These are phyloP conservation scores for Cariama cristata DNA, from an alignment of 2,113 vertebrate species.

Conservation along the genomic window DNA sequence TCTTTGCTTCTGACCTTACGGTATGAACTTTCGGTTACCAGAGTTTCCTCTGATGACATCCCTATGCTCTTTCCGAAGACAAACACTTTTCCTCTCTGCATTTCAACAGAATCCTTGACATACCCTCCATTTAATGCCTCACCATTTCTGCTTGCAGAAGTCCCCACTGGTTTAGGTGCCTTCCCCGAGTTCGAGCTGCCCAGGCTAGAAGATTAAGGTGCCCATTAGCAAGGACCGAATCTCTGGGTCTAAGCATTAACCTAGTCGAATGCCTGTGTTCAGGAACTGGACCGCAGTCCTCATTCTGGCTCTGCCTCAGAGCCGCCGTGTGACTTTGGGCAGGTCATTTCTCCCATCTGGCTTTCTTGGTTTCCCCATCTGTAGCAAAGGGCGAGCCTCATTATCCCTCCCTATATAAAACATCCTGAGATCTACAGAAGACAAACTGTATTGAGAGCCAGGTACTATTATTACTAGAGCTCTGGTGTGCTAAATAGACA, in stretches of 20 bases:
- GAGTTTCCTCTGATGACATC: not conserved
- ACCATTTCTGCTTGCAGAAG: not conserved
- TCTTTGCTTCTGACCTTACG: not conserved
- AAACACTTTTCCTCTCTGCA: not conserved
- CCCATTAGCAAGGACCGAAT: not conserved
- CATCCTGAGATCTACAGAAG: not conserved
- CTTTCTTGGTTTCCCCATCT: not conserved
- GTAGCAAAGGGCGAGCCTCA: not conserved
- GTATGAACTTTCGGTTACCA: not conserved
- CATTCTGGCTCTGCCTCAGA: not conserved
- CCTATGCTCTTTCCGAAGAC: not conserved
- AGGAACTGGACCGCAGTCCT: not conserved
- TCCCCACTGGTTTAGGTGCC: not conserved
- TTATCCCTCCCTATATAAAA: not conserved
- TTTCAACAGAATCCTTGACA: not conserved
- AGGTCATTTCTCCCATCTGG: not conserved
- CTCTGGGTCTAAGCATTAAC: not conserved
- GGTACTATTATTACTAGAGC: not conserved
- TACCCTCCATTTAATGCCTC: not conserved
- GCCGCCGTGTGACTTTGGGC: not conserved
- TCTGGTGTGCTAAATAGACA: not conserved
- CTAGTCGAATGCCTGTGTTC: rapidly evolving
- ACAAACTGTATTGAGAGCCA: not conserved
- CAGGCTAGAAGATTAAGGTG: not conserved
- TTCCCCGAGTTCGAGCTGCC: not conserved